These are phyloP conservation scores for Drosophila differens DNA, from an alignment of 2,888 invertebrate genomes.

Conservation along the genomic window DNA sequence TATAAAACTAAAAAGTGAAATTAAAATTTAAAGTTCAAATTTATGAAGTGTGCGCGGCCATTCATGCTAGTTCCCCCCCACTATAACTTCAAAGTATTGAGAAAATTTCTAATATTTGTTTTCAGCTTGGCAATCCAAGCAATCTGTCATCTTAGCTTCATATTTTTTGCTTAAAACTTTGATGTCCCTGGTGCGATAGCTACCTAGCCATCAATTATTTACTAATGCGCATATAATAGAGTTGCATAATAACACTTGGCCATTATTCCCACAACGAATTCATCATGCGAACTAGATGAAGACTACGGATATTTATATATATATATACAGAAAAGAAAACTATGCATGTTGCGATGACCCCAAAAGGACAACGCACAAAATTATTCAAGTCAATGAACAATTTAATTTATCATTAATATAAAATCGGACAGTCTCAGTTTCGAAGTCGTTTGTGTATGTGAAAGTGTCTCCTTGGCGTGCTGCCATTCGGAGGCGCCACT, in stretches of 20 bases:
- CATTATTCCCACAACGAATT: conserved; percentile 39
- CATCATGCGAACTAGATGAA: conserved; percentile 48
- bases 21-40: neutral
- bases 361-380: conserved; percentile 73
- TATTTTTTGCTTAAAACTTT: conserved; percentile 8
- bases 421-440: conserved; percentile 69
- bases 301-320: neutral
- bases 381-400: conserved; percentile 82
- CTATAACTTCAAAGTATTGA: too few relatives aligned
- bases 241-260: conserved; percentile 64
- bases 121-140: neutral
- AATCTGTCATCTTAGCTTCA: conserved; percentile 17
- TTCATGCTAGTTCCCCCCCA: neutral
- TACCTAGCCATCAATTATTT: conserved; percentile 67
- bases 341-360: conserved; percentile 57
- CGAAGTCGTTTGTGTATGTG: conserved; percentile 34
- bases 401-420: conserved; percentile 82
- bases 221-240: conserved; percentile 72
- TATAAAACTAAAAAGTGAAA: neutral
- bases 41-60: neutral
- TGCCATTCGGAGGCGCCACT: conserved; percentile 70
- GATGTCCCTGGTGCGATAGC: conserved; percentile 18
- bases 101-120: neutral
- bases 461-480: conserved; percentile 74
- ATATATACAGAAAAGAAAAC: conserved; percentile 30